Evolutionary conservation across 2,888 invertebrate species (phyloP).

Genomic region (Lasioglossum pauxillum): DNA sequence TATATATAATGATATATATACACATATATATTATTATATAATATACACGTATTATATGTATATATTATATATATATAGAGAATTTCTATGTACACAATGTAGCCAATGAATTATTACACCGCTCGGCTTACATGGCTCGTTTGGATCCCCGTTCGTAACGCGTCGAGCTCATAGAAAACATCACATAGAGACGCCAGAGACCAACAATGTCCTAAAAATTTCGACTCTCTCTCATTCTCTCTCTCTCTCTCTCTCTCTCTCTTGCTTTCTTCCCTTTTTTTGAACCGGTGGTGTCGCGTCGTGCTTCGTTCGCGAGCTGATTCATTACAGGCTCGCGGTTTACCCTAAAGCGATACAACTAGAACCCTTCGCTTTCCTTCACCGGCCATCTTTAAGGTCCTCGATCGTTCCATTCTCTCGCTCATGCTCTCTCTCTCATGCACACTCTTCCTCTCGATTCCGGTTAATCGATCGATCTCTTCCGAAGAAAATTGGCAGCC

Average conservation of each 20-base stretch:
- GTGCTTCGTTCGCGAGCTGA: background rate
- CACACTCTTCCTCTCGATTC: background rate
- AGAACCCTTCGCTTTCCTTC: background rate
- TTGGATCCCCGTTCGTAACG: slow-evolving; percentile 60
- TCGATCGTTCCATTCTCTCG: background rate
- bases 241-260: background rate
- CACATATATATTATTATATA: slow-evolving; percentile 38
- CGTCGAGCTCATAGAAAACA: slow-evolving; percentile 53
- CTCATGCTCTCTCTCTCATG: background rate
- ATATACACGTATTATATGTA: slow-evolving; percentile 12
- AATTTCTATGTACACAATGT: slow-evolving; percentile 67
- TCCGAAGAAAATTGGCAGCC: slow-evolving; percentile 70
- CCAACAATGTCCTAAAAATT: slow-evolving; percentile 52
- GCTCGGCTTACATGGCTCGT: slow-evolving; percentile 53
- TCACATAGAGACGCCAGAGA: slow-evolving; percentile 52
- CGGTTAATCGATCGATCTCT: slow-evolving; percentile 12
- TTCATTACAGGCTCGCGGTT: background rate
- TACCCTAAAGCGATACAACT: background rate
- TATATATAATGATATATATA: slow-evolving; percentile 33
- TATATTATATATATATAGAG: slow-evolving; percentile 36
- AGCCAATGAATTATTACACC: slow-evolving; percentile 69
- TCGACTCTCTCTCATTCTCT: slow-evolving; percentile 10
- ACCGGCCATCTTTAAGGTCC: background rate
- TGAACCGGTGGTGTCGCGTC: background rate
- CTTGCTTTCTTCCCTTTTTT: background rate